These are phyloP conservation scores for Drosophila erecta DNA, from an alignment of 1,140 invertebrate species.

Conservation along the genomic window DNA sequence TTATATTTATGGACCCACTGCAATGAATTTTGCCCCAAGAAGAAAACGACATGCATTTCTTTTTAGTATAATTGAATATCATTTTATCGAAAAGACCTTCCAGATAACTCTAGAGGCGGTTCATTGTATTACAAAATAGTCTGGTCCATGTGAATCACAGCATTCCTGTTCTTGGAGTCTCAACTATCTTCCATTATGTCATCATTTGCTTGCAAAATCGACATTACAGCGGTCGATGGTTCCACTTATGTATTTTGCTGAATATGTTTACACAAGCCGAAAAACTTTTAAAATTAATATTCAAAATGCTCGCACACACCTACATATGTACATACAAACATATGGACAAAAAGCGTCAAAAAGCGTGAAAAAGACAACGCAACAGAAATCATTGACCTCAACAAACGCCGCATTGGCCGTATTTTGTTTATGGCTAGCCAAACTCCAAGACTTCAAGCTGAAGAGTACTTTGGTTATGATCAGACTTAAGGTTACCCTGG, in stretches of 20 bases:
- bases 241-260: conserved; percentile 53
- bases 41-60: conserved; percentile 58
- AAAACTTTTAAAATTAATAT: conserved; percentile 70
- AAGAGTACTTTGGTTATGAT: conserved; percentile 6
- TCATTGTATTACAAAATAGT: conserved; percentile 47
- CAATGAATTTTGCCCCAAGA: conserved; percentile 9
- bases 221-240: conserved; percentile 59
- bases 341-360: conserved; percentile 61
- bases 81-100: conserved; percentile 58
- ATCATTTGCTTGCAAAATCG: conserved; percentile 51
- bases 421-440: conserved; percentile 68
- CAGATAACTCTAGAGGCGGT: conserved; percentile 39
- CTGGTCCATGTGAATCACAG: conserved; percentile 49
- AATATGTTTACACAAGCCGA: conserved; percentile 69
- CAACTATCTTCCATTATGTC: conserved; percentile 62
- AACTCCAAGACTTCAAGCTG: conserved; percentile 39
- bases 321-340: not conserved
- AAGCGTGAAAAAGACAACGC: conserved; percentile 69
- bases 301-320: conserved; percentile 60
- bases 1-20: conserved; percentile 54
- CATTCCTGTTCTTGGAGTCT: conserved; percentile 1
- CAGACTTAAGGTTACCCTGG: conserved; percentile 31
- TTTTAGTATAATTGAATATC: conserved; percentile 69
- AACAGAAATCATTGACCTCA: conserved; percentile 80
- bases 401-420: conserved; percentile 68